Conservation (phyloP, 2,113 vertebrate species). For the Chloebia gouldiae region DNA sequence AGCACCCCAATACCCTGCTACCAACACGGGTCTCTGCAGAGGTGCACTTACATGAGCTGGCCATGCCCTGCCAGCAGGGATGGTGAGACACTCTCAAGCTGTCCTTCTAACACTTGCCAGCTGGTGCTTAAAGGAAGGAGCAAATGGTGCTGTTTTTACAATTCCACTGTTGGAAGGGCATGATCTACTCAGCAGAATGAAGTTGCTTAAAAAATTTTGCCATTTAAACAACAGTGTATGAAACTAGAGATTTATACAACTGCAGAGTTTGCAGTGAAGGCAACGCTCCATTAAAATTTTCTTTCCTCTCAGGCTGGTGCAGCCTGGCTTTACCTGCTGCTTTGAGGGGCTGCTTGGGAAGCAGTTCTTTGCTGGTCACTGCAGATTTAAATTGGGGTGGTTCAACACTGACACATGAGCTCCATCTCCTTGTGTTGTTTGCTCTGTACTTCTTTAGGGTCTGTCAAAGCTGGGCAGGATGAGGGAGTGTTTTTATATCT, state of each 20-base stretch:
- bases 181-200: background rate
- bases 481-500: background rate
- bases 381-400: background rate
- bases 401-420: background rate
- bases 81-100: background rate
- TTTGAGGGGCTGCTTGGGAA: background rate
- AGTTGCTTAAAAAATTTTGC: background rate
- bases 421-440: background rate
- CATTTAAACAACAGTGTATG: background rate
- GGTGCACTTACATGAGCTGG: background rate
- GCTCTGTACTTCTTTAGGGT: background rate
- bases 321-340: background rate
- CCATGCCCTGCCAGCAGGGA: accelerated
- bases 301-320: background rate
- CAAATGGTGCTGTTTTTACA: background rate
- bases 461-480: background rate
- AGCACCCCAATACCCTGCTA: accelerated
- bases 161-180: background rate
- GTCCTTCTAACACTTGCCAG: background rate
- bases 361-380: background rate
- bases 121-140: background rate
- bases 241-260: background rate
- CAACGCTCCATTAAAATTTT: background rate
- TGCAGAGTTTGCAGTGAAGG: background rate
- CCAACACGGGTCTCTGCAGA: background rate